A percentile compares a stretch with the other conserved stretches of the same genome.
Conservation (phyloP, 2,113 vertebrate species). For the Ornithorhynchus anatinus region DNA sequence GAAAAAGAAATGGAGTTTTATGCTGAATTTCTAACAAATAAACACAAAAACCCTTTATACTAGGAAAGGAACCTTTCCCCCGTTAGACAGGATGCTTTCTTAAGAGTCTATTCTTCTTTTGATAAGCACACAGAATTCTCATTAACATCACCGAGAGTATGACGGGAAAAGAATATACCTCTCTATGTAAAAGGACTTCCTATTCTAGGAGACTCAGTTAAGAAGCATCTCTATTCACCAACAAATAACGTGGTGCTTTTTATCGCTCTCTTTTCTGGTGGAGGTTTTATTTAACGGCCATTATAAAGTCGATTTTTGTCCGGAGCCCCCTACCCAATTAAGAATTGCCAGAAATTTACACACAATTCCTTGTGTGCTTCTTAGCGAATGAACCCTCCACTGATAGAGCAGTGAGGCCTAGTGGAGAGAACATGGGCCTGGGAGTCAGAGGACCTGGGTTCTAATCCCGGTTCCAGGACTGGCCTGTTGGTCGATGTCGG, state of each 20-base stretch:
- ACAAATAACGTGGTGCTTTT: constrained; percentile 21
- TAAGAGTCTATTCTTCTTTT: constrained; percentile 39
- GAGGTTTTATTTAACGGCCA: constrained; percentile 32
- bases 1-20: constrained; percentile 62
- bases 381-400: constrained; percentile 22
- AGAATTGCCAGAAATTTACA: constrained; percentile 21
- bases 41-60: constrained; percentile 56
- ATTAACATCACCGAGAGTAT: constrained; percentile 33
- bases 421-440: too few relatives aligned
- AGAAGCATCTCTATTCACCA: constrained; percentile 24
- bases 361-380: neutral
- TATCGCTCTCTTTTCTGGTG: constrained; percentile 23
- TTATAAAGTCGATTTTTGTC: constrained; percentile 30
- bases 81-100: constrained; percentile 50
- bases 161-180: neutral
- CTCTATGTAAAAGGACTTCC: constrained; percentile 13
- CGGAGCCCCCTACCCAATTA: neutral
- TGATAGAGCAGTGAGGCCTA: too few relatives aligned
- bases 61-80: constrained; percentile 43
- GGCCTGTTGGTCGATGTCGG: too few relatives aligned
- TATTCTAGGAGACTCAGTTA: constrained; percentile 14
- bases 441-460: too few relatives aligned
- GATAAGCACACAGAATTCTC: constrained; percentile 25
- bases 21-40: constrained; percentile 50
- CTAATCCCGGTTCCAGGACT: too few relatives aligned